Conservation (phyloP, 1,140 invertebrate genomes). For the Antheraea pernyi region DNA sequence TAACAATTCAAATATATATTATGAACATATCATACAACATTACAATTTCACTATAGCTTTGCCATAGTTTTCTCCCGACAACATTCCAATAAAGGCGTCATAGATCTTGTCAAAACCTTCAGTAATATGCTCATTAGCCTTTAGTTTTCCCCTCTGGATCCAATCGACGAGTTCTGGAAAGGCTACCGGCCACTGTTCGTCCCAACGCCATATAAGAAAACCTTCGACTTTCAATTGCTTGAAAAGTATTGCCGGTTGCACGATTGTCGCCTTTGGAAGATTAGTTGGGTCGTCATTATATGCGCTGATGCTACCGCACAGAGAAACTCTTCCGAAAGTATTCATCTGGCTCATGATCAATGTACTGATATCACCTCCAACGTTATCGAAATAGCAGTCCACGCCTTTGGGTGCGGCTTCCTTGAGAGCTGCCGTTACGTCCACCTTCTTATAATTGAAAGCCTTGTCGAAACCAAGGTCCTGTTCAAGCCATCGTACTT, state of each 20-base stretch:
- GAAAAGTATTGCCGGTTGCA: slow-evolving; percentile 70
- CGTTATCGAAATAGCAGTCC: too few relatives aligned
- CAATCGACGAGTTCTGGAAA: slow-evolving; percentile 68
- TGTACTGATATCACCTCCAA: slow-evolving; percentile 69
- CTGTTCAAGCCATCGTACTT: slow-evolving; percentile 82
- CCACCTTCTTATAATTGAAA: slow-evolving; percentile 71
- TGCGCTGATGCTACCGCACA: slow-evolving; percentile 81
- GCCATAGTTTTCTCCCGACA: too few relatives aligned
- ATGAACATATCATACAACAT: too few relatives aligned
- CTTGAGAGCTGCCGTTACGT: slow-evolving; percentile 76
- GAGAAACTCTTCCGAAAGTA: slow-evolving; percentile 35
- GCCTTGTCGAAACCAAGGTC: slow-evolving; percentile 80
- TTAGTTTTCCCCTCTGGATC: slow-evolving; percentile 67
- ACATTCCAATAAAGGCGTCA: too few relatives aligned
- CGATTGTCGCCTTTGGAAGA: too few relatives aligned
- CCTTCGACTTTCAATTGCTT: slow-evolving; percentile 72
- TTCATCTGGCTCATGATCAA: slow-evolving; percentile 82
- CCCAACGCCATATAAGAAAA: slow-evolving; percentile 43
- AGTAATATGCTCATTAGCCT: too few relatives aligned
- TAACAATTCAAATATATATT: too few relatives aligned
- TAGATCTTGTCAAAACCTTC: too few relatives aligned
- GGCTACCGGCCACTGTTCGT: slow-evolving; percentile 64
- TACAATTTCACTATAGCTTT: too few relatives aligned
- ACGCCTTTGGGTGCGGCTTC: neutral
- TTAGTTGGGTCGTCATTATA: slow-evolving; percentile 65